Conservation (phyloP, 2,797 vertebrate species). For the Galagoides demidoff region DNA sequence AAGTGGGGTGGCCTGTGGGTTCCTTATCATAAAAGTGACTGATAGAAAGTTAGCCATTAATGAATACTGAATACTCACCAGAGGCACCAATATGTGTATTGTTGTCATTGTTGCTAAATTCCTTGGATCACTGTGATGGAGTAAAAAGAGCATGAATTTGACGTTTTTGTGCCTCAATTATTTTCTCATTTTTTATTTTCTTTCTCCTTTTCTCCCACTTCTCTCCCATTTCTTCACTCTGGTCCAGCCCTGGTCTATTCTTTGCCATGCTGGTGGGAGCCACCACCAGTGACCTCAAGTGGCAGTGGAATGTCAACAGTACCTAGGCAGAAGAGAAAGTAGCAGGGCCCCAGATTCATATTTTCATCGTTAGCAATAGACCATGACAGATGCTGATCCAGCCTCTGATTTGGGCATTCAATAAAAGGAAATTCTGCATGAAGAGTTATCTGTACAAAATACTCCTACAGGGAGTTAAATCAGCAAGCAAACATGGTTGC, state of each 20-base stretch:
- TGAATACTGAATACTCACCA: background rate
- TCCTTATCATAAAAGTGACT: background rate
- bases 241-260: background rate
- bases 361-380: background rate
- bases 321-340: background rate
- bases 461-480: slow-evolving; percentile 40
- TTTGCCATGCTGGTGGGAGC: background rate
- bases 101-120: background rate
- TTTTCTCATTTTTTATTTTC: background rate
- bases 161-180: background rate
- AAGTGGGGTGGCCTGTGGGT: background rate
- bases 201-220: background rate
- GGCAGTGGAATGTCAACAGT: background rate
- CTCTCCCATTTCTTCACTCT: background rate
- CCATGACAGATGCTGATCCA: background rate
- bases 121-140: background rate
- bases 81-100: background rate
- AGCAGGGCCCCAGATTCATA: background rate
- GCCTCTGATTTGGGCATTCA: background rate
- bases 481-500: slow-evolving; percentile 8
- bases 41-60: background rate
- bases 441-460: background rate
- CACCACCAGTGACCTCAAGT: background rate
- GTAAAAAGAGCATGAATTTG: background rate
- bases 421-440: background rate